These are phyloP conservation scores for Arctocebus calabarensis DNA, from an alignment of 2,797 vertebrate species.

Conservation along the genomic window DNA sequence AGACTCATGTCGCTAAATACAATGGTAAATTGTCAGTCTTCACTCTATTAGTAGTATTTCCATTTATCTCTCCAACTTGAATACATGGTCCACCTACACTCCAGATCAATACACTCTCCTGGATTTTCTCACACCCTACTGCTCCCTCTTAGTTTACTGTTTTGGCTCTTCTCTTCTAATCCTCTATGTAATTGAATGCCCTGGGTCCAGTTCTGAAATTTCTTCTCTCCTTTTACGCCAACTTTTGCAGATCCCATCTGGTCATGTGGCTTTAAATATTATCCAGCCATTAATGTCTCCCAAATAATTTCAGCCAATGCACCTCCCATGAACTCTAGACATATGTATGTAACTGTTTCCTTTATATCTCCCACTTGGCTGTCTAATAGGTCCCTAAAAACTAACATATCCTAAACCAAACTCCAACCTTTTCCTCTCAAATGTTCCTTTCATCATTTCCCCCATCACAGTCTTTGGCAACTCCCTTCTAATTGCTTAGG, in stretches of 20 bases:
- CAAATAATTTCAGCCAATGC: neutral
- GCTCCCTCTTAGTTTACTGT: neutral
- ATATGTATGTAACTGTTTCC: neutral
- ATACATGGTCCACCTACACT: neutral
- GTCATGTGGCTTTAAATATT: neutral
- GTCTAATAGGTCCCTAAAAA: neutral
- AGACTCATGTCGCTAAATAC: neutral
- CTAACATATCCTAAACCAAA: constrained; percentile 26
- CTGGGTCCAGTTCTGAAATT: neutral
- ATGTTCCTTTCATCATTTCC: neutral
- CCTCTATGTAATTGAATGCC: neutral
- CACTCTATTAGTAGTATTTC: neutral
- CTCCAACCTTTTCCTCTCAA: neutral
- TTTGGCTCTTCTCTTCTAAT: neutral
- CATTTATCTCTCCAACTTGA: constrained; percentile 15
- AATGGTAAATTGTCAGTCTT: constrained; percentile 3
- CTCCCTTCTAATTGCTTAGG: neutral
- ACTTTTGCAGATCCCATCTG: neutral
- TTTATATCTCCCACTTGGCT: neutral
- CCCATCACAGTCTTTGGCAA: neutral
- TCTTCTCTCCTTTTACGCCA: neutral
- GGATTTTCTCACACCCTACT: neutral
- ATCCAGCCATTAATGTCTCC: neutral
- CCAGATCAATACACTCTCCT: neutral
- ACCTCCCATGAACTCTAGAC: neutral